Percentiles rank a stretch among this genome's conserved stretches.
These are phyloP conservation scores for Stramonita haemastoma DNA, from an alignment of 2,888 invertebrate genomes.

Conservation along the genomic window DNA sequence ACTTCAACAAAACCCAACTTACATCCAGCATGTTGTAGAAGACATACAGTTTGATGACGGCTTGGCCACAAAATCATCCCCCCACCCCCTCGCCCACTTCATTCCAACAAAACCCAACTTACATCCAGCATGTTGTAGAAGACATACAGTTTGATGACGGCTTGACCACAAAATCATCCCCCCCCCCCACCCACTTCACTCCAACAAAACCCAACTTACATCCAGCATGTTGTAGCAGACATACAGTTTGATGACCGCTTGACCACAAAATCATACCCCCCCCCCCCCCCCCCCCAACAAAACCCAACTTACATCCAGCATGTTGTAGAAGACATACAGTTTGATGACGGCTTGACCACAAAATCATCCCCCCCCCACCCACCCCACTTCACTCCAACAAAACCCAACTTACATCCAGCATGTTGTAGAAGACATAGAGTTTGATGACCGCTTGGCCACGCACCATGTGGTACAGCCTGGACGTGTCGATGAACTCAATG, in stretches of 20 bases:
- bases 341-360: constrained; percentile 98
- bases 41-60: constrained; percentile 98
- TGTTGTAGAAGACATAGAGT: constrained; percentile 99
- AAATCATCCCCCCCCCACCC: not conserved
- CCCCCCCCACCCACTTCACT: not conserved
- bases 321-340: constrained; percentile 99
- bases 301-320: constrained; percentile 89
- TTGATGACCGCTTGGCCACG: constrained; percentile 98
- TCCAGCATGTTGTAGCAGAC: constrained; percentile 99
- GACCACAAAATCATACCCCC: constrained; percentile 82
- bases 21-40: constrained; percentile 99
- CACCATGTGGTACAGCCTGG: constrained; percentile 95
- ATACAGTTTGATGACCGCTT: constrained; percentile 98
- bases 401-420: constrained; percentile 89
- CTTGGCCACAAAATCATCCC: no score
- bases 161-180: constrained; percentile 85
- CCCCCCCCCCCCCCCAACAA: not conserved
- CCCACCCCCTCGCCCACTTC: not conserved
- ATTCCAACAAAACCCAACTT: no score
- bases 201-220: constrained; percentile 80
- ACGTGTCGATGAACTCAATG: constrained; percentile 96
- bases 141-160: constrained; percentile 98
- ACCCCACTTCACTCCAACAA: not conserved
- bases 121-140: constrained; percentile 99
- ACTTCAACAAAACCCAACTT: constrained; percentile 54